Conservation (phyloP, 2,888 invertebrate species). For the Polydrusus pterygomalis region DNA sequence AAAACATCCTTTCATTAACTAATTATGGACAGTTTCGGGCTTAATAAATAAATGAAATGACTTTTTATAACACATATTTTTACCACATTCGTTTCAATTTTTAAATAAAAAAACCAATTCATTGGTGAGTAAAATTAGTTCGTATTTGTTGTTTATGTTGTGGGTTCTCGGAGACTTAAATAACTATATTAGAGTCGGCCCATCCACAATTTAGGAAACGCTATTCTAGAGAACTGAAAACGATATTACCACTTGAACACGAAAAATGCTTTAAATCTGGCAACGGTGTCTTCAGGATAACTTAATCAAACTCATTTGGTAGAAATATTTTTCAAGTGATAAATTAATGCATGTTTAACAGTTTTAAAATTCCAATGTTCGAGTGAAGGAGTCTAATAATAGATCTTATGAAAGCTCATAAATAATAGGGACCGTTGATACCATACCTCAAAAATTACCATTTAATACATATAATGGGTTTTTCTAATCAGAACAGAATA, state of each 20-base stretch:
- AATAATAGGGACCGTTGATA: neutral
- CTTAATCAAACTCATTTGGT: slow-evolving; percentile 30
- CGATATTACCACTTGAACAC: neutral
- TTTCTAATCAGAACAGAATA: neutral
- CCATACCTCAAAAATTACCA: slow-evolving; percentile 11
- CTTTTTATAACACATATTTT: too few species aligned
- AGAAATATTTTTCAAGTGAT: slow-evolving; percentile 37
- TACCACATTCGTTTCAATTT: too few species aligned
- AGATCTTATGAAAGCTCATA: slow-evolving; percentile 28
- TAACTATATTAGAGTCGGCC: too few species aligned
- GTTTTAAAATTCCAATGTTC: slow-evolving; percentile 35
- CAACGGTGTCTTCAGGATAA: slow-evolving; percentile 17
- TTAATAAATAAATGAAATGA: too few species aligned
- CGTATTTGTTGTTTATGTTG: too few species aligned
- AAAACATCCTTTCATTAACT: too few species aligned
- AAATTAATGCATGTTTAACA: slow-evolving; percentile 28
- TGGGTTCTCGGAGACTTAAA: too few species aligned
- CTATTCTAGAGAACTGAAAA: too few species aligned
- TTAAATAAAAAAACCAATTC: too few species aligned
- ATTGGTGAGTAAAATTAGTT: too few species aligned
- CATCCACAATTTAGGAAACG: too few species aligned
- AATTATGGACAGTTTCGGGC: too few species aligned
- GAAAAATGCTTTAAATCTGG: neutral
- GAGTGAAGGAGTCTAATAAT: slow-evolving; percentile 31
- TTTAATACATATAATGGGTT: neutral